Evolutionary conservation across 30 jellyfish, hydroid and myxozoan genomes (phyloP), one percentile per base, ranked within the genome.

Genomic region (Pseudorhiza aurosa): DNA sequence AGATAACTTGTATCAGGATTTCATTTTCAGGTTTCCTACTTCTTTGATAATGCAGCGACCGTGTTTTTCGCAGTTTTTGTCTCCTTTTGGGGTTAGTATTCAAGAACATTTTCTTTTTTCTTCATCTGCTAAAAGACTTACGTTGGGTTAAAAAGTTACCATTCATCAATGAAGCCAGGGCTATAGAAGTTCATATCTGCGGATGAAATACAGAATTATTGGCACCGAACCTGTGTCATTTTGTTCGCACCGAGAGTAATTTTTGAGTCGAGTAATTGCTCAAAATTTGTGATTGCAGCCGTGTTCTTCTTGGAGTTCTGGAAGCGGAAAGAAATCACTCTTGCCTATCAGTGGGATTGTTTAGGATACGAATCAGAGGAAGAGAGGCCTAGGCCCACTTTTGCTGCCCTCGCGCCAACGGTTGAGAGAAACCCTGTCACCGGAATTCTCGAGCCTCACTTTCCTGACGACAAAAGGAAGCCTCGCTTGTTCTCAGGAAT

Each of bases 281-380:
- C n/a, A n/a, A n/a, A n/a, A n/a, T n/a, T n/a, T n/a, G n/a, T n/a
- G n/a, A 19, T 68, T 65, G 24, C 68, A 65, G 99, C 99, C 74
- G 99, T 93, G 22, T 93, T 93, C 87, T 93, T 93, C 77, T 74
- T 93, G 85, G 99, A 93, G 53, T 93, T 93, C 74, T 93, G 99
- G 99, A 93, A 93, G 62, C 84, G 99, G 58, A 93, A 93, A 53
- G 99, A 93, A 71, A 81, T 93, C 88, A 93, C 99, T 8, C 78
- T 93, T 19, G 99, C 99, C 2, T 93, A 93, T 68, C 99, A 86
- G 60, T 93, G 99, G 99, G 99, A 93, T 82, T 93, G 99, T 59
- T 65, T 93, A 29, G 99, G 96, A 17, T 93, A 93, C 76, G 99
- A 93, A 56, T 87, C 97, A 30, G 99, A 93, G 44, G 99, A 79